These are phyloP conservation scores for Eospalax fontanierii DNA, from an alignment of 2,797 vertebrate species.

Conservation along the genomic window DNA sequence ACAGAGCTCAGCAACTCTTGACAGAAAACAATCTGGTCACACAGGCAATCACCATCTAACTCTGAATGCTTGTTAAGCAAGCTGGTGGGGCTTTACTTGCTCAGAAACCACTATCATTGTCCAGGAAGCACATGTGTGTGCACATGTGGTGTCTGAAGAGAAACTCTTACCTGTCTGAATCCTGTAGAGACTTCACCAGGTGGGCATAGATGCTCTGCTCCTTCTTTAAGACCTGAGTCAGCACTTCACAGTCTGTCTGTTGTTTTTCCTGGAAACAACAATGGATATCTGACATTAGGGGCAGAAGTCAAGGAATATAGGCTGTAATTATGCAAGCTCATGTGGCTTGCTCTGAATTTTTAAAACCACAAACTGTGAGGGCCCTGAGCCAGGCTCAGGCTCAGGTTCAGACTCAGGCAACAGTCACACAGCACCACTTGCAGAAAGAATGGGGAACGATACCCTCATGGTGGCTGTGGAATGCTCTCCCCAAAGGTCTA, in stretches of 20 bases:
- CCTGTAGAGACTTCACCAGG: conserved; percentile 94
- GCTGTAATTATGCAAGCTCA: not conserved
- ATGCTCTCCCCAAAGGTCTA: not conserved
- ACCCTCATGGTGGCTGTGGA: not conserved
- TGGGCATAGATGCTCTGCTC: conserved; percentile 95
- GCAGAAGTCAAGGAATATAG: conserved; percentile 28
- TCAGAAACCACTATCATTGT: not conserved
- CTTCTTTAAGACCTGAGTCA: conserved; percentile 93
- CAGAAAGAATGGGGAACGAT: conserved; percentile 53
- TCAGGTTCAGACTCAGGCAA: conserved; percentile 18
- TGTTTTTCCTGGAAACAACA: conserved; percentile 88
- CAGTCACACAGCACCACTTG: conserved; percentile 67
- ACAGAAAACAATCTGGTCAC: not conserved
- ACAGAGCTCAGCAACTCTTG: not conserved
- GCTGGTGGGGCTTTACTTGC: not conserved
- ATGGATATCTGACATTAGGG: conserved; percentile 46
- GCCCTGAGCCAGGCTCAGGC: not conserved
- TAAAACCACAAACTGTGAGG: conserved; percentile 15
- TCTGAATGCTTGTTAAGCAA: conserved; percentile 7
- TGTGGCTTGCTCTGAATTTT: conserved; percentile 1
- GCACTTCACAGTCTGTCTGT: conserved; percentile 91
- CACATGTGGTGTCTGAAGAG: not conserved
- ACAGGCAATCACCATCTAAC: not conserved
- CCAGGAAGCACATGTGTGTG: not conserved
- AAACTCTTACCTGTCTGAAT: conserved; percentile 93